Conservation (phyloP, 2,797 vertebrate genomes). For the Molossus molossus region DNA sequence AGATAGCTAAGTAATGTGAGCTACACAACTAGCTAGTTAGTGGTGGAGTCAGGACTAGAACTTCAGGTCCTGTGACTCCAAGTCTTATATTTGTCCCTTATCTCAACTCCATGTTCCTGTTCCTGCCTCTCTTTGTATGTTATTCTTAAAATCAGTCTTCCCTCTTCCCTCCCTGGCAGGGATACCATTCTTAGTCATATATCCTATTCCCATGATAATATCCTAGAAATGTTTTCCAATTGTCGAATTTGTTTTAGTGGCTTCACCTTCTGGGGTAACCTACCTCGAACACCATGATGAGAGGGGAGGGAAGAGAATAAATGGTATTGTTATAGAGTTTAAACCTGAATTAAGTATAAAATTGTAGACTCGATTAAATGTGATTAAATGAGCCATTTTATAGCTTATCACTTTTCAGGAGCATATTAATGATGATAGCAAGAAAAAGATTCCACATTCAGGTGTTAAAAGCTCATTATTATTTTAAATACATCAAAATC, state of each 20-base stretch:
- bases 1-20: constrained; percentile 16
- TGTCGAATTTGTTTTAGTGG: constrained; percentile 55
- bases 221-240: constrained; percentile 47
- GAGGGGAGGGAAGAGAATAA: constrained; percentile 13
- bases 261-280: not conserved
- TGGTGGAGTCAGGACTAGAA: not conserved
- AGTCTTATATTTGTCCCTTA: not conserved
- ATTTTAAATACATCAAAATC: constrained; percentile 43
- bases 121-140: not conserved
- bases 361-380: constrained; percentile 64
- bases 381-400: constrained; percentile 76
- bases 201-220: constrained; percentile 6
- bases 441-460: constrained; percentile 22
- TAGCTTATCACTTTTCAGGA: constrained; percentile 43
- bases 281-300: constrained; percentile 32
- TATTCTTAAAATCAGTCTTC: constrained; percentile 9
- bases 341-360: constrained; percentile 69
- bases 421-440: constrained; percentile 66
- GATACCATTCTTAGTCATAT: constrained; percentile 37
- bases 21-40: not conserved
- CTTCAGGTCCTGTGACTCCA: not conserved
- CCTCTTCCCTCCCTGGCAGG: not conserved
- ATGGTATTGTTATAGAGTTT: constrained; percentile 51
- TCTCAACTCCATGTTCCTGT: not conserved
- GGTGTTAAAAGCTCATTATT: constrained; percentile 30